Evolutionary conservation across 2,888 invertebrate genomes (phyloP).

Genomic region (Parnassius glacialis): DNA sequence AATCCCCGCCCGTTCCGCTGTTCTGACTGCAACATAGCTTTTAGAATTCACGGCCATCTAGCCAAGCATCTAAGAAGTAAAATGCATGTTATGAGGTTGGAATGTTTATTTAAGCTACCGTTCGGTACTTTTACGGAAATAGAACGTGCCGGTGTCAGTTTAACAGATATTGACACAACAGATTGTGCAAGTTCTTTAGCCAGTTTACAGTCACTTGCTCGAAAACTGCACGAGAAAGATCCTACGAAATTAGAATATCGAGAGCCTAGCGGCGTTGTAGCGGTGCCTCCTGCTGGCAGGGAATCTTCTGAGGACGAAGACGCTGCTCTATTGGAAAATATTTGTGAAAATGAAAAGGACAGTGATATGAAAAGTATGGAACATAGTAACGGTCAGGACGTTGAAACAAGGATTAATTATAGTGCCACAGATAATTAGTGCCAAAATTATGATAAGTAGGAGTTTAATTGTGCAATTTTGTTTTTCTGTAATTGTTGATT

Average conservation of each 20-base stretch:
- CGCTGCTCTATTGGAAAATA: conserved; percentile 49
- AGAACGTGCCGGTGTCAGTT: conserved; percentile 92
- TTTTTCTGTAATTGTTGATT: conserved; percentile 63
- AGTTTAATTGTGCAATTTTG: conserved; percentile 78
- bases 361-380: conserved; percentile 71
- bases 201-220: conserved; percentile 90
- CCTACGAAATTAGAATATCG: conserved; percentile 87
- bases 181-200: conserved; percentile 97
- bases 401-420: conserved; percentile 74
- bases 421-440: conserved; percentile 84
- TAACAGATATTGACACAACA: conserved; percentile 97
- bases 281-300: conserved; percentile 58
- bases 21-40: conserved; percentile 96
- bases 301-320: conserved; percentile 82
- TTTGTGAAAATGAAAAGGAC: conserved; percentile 71
- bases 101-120: conserved; percentile 95
- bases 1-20: conserved; percentile 98
- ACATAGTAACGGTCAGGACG: conserved; percentile 64
- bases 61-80: conserved; percentile 98
- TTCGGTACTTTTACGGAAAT: conserved; percentile 97
- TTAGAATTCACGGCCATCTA: conserved; percentile 97
- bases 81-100: conserved; percentile 96
- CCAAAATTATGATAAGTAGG: conserved; percentile 82
- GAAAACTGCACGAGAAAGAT: conserved; percentile 90
- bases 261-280: conserved; percentile 66